These are phyloP conservation scores for Gephyroberyx darwinii DNA, from an alignment of 2,797 vertebrate genomes.

Conservation along the genomic window DNA sequence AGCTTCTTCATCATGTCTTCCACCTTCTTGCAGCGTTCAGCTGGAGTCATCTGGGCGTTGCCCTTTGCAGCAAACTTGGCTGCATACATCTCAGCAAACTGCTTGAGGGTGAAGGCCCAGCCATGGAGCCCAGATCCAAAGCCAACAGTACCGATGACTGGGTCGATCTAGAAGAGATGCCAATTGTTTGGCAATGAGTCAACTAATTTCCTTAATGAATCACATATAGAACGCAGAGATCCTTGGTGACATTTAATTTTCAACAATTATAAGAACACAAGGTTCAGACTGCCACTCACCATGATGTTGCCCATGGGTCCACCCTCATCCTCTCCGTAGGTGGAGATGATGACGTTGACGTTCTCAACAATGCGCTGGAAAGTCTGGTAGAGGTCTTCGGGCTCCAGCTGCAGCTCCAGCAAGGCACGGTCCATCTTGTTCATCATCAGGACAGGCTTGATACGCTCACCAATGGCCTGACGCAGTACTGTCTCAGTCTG, in stretches of 20 bases:
- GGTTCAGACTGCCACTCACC: slow-evolving; percentile 74
- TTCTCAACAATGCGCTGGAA: slow-evolving; percentile 97
- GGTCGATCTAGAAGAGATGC: slow-evolving; percentile 84
- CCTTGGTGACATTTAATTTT: too few relatives aligned
- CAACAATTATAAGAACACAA: too few relatives aligned
- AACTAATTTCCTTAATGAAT: too few relatives aligned
- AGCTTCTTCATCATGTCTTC: slow-evolving; percentile 99
- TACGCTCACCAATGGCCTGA: slow-evolving; percentile 94
- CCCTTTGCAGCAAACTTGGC: slow-evolving; percentile 94
- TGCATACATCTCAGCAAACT: slow-evolving; percentile 97
- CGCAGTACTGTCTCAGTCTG: slow-evolving; percentile 96
- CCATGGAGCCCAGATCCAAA: slow-evolving; percentile 96
- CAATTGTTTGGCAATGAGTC: too few relatives aligned
- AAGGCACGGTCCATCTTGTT: slow-evolving; percentile 98
- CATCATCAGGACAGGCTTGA: slow-evolving; percentile 98
- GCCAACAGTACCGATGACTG: slow-evolving; percentile 90
- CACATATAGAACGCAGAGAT: too few relatives aligned
- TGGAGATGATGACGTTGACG: slow-evolving; percentile 95
- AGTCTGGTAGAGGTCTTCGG: slow-evolving; percentile 92
- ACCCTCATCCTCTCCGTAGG: slow-evolving; percentile 90
- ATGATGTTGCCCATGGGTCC: slow-evolving; percentile 95
- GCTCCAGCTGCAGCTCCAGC: slow-evolving; percentile 91
- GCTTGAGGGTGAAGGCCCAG: slow-evolving; percentile 98
- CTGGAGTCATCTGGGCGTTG: slow-evolving; percentile 81
- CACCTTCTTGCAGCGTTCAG: slow-evolving; percentile 92